phyloP scores from a whole-genome alignment of 2,888 invertebrate genomes.

The Proisotoma minuta region DNA sequence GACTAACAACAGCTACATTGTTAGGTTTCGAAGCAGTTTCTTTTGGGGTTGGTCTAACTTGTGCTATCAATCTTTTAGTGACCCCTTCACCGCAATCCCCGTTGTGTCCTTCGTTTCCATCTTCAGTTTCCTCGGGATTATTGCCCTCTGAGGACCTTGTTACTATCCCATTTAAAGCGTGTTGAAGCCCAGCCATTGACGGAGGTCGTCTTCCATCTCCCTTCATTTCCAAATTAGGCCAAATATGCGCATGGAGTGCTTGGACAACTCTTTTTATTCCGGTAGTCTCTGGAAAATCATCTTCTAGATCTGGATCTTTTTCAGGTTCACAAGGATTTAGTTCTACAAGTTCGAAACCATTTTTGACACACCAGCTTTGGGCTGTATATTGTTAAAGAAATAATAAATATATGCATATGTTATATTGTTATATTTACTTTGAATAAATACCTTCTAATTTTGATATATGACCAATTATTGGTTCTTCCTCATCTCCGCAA shows the following conservation, averaged over 20 bases:
- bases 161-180: constrained; percentile 14
- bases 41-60: constrained; percentile 9
- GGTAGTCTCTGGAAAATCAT: constrained; percentile 59
- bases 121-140: neutral
- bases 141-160: neutral
- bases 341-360: constrained; percentile 67
- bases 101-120: neutral
- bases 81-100: too few relatives aligned
- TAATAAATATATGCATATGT: too few relatives aligned
- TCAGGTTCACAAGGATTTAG: constrained; percentile 56
- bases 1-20: constrained; percentile 8
- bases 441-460: constrained; percentile 49
- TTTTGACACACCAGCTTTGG: constrained; percentile 63
- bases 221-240: constrained; percentile 67
- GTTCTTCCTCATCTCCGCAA: constrained; percentile 50
- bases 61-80: constrained; percentile 1
- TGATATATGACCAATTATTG: constrained; percentile 48
- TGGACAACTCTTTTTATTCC: constrained; percentile 65
- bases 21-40: neutral
- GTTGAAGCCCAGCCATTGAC: constrained; percentile 14
- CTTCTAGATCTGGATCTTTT: constrained; percentile 54
- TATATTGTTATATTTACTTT: too few relatives aligned
- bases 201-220: constrained; percentile 47
- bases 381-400: constrained; percentile 49
- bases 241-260: constrained; percentile 66